phyloP scores from a whole-genome alignment of 2,797 vertebrate genomes.

The Acrossocheilus wenchowensis region DNA sequence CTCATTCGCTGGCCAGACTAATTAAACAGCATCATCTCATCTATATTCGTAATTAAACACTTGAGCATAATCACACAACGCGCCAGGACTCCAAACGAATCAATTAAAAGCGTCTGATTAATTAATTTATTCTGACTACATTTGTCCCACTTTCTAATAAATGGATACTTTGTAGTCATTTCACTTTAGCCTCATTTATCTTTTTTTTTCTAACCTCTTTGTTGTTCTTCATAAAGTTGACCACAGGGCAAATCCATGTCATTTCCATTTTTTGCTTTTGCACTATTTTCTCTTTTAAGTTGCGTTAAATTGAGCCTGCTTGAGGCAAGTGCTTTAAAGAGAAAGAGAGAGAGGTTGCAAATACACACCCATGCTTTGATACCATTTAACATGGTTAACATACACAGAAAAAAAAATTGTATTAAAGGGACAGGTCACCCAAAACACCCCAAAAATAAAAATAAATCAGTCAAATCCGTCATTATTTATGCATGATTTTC shows the following conservation, averaged over 20 bases:
- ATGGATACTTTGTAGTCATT: conserved; percentile 55
- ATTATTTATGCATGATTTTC: neutral
- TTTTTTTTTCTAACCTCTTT: conserved; percentile 42
- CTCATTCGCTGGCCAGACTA: conserved; percentile 68
- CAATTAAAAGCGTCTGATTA: conserved; percentile 84
- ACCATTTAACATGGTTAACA: conserved; percentile 32
- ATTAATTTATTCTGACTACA: conserved; percentile 79
- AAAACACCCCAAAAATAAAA: neutral
- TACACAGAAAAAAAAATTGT: neutral
- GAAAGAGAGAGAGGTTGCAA: conserved; percentile 10
- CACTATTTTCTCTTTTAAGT: conserved; percentile 49
- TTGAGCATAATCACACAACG: conserved; percentile 89
- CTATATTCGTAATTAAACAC: conserved; percentile 95
- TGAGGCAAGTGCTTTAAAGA: conserved; percentile 35
- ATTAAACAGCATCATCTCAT: conserved; percentile 92
- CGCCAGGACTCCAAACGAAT: conserved; percentile 89
- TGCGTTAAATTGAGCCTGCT: conserved; percentile 41
- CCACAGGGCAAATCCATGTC: conserved; percentile 50
- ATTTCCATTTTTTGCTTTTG: conserved; percentile 36
- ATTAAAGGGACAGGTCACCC: neutral
- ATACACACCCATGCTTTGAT: conserved; percentile 1
- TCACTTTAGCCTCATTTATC: conserved; percentile 54
- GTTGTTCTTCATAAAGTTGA: conserved; percentile 47
- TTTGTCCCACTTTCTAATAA: conserved; percentile 72
- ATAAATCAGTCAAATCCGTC: neutral